These are phyloP conservation scores for Pemphigus obesinymphae DNA, from an alignment of 1,140 invertebrate species.

Conservation along the genomic window DNA sequence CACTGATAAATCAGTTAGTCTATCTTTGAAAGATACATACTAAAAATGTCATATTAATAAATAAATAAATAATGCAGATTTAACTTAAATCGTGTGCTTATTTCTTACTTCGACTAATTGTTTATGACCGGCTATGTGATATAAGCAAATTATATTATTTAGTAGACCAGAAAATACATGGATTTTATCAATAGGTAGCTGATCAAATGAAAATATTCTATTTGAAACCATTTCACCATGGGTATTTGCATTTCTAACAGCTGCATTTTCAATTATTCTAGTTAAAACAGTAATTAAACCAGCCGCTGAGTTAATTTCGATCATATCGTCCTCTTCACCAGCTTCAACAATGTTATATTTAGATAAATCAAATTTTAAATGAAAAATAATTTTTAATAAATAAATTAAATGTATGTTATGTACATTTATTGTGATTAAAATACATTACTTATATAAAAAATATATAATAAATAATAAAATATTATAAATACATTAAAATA, in stretches of 20 bases:
- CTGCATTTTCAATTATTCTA: background rate
- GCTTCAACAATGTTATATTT: background rate
- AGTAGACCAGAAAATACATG: background rate
- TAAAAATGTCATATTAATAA: background rate
- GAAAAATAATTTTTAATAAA: too few relatives aligned
- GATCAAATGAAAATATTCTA: background rate
- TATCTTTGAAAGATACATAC: slow-evolving; percentile 21
- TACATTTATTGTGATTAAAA: too few relatives aligned
- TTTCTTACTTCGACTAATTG: slow-evolving; percentile 19
- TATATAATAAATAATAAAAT: background rate
- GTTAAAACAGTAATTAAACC: slow-evolving; percentile 9
- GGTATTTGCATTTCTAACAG: background rate
- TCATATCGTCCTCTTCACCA: background rate
- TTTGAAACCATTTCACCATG: background rate
- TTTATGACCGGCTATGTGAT: background rate
- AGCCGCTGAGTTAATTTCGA: background rate
- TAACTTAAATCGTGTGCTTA: background rate
- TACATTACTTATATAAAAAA: background rate
- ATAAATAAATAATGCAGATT: background rate
- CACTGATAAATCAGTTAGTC: background rate
- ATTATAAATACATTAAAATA: background rate
- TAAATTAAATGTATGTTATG: too few relatives aligned
- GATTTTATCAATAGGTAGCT: background rate
- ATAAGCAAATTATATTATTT: slow-evolving; percentile 18
- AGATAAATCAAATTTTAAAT: background rate